These are phyloP conservation scores for Clupea harengus DNA, from an alignment of 2,113 vertebrate genomes.

Conservation along the genomic window DNA sequence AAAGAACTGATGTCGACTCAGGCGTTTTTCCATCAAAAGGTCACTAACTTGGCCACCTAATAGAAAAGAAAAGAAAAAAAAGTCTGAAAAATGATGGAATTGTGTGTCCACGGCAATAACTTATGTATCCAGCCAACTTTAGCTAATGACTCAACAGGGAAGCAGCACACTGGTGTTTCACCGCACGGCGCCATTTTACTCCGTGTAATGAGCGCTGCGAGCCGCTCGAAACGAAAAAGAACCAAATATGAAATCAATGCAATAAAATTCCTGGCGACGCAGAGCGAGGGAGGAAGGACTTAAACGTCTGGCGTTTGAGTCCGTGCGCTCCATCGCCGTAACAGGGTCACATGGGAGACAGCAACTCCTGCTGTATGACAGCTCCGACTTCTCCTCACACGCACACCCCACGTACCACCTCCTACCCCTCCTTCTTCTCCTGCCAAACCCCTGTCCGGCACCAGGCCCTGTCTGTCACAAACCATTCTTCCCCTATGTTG, in stretches of 20 bases:
- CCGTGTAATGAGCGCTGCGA: background rate
- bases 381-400: slow-evolving; percentile 28
- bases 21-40: background rate
- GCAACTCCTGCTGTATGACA: slow-evolving; percentile 40
- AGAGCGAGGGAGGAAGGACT: slow-evolving; percentile 17
- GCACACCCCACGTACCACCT: background rate
- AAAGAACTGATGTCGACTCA: background rate
- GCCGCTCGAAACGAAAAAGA: background rate
- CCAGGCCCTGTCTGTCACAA: slow-evolving; percentile 57
- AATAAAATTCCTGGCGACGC: background rate
- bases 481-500: slow-evolving; percentile 40
- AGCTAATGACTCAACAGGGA: background rate
- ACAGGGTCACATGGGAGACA: slow-evolving; percentile 41
- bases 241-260: background rate
- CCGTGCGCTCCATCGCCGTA: slow-evolving; percentile 46
- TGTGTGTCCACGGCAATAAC: background rate
- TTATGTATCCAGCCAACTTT: background rate
- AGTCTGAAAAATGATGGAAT: background rate
- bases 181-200: slow-evolving; percentile 2
- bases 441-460: slow-evolving; percentile 54
- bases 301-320: slow-evolving; percentile 38
- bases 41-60: slow-evolving; percentile 7
- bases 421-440: slow-evolving; percentile 3
- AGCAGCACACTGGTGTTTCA: background rate
- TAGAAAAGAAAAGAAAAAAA: background rate